Evolutionary conservation across 2,888 invertebrate genomes (phyloP), one percentile per base, ranked within the genome.

Genomic region (Leucozona laternaria): DNA sequence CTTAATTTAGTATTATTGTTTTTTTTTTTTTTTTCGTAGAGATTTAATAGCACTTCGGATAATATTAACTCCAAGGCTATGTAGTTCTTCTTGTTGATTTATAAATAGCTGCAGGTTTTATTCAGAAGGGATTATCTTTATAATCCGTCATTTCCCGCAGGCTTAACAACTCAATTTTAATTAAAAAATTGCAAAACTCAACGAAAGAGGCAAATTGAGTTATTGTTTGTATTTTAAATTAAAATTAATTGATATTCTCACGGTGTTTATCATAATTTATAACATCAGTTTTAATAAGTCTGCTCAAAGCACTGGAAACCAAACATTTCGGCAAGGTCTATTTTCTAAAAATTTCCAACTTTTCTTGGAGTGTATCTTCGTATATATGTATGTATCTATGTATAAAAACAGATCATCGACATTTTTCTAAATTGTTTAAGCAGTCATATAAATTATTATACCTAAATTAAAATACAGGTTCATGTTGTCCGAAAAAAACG

Each of bases 101-200:
- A 50, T 13, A 50, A 50, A 57, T 34, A 57, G 17, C 31, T n/a
- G n/a, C 57, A 58, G 4, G 20, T 58, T 31, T 17, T 31, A 3
- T 45, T 45, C 3, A 58, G 6, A 31, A 31, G 57, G 17, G 31
- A 34, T 57, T 57, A 57, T 57, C 57, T 57, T 2, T 53, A 17
- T 57, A 57, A 58, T 31, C 34, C 17, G 7, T 58, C 34, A 58
- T 31, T 34, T 34, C 34, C 57, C 17, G 34, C 57, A 34, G 55
- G 55, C 55, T 57, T 57, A 31, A 34, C 57, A 58, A 58, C 31
- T 28, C 17, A 31, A 57, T 57, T 57, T 31, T 31, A 57, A 57
- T 57, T 57, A 31, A 31, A 31, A 1, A 31, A 31, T 57, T 17
- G 17, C 55, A n/a, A 31, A 57, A 57, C 28, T n/a, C 31, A 57